Conservation (phyloP, 2,113 vertebrate genomes). For the Oreochromis spilurus region DNA sequence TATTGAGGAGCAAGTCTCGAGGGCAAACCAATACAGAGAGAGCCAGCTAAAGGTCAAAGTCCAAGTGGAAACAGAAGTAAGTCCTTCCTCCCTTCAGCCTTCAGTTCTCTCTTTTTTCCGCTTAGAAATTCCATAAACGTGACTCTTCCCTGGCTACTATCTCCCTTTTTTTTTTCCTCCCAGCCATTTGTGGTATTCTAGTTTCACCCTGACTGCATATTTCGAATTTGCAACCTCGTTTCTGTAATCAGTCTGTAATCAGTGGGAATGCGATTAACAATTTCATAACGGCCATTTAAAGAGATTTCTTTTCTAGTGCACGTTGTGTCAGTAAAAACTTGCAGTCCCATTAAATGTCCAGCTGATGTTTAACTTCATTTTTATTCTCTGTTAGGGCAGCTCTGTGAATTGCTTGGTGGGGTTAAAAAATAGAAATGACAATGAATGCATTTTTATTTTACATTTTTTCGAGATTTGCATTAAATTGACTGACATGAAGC, state of each 20-base stretch:
- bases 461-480: neutral
- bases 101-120: neutral
- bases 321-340: neutral
- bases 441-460: neutral
- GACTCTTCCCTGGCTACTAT: neutral
- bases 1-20: constrained; percentile 92
- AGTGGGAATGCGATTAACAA: neutral
- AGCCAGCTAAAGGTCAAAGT: constrained; percentile 93
- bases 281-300: neutral
- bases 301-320: neutral
- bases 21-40: constrained; percentile 93
- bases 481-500: neutral
- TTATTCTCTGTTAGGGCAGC: neutral
- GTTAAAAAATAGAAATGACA: neutral
- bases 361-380: neutral
- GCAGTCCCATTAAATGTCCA: neutral
- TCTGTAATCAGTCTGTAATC: neutral
- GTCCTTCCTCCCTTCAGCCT: constrained; percentile 18
- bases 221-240: neutral
- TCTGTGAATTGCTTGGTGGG: neutral
- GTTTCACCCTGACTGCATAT: neutral
- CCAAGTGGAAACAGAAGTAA: constrained; percentile 95
- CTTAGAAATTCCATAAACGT: neutral
- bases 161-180: neutral
- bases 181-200: constrained; percentile 25